Conservation (phyloP, 2,888 invertebrate genomes). For the Melieria omissa region DNA sequence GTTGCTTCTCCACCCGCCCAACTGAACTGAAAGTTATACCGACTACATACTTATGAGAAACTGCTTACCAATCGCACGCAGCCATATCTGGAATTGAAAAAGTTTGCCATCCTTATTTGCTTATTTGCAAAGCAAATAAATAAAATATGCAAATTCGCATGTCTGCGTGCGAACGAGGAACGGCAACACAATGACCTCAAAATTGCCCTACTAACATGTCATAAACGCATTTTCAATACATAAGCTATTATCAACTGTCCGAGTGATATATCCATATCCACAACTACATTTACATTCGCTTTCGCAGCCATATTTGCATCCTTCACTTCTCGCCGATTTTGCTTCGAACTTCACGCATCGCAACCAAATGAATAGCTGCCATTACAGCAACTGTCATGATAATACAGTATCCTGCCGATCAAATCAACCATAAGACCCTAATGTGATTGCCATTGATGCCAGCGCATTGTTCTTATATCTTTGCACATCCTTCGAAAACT, state of each 20-base stretch:
- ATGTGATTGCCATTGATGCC: no score
- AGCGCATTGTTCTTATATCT: no score
- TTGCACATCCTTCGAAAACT: no score
- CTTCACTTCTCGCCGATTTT: neutral
- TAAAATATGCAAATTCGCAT: slow-evolving; percentile 4
- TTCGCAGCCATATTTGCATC: neutral
- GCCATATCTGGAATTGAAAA: neutral
- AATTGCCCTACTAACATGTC: neutral
- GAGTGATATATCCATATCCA: neutral
- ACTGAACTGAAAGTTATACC: no score
- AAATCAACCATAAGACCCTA: no score
- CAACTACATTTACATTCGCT: neutral
- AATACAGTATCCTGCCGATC: no score
- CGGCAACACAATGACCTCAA: slow-evolving; percentile 19
- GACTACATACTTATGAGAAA: neutral
- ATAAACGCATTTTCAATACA: slow-evolving; percentile 28
- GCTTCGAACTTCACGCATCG: no score
- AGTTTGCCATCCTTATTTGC: neutral
- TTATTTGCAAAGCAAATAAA: neutral
- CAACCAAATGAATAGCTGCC: no score
- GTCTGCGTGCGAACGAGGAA: slow-evolving; percentile 9
- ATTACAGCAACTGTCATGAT: no score
- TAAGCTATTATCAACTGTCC: slow-evolving; percentile 21
- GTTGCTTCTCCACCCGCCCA: no score
- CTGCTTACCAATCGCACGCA: neutral